A percentile compares a stretch with the other conserved stretches of the same genome.
Conservation (phyloP, 2,797 vertebrate genomes). For the Gobionotothen gibberifrons region DNA sequence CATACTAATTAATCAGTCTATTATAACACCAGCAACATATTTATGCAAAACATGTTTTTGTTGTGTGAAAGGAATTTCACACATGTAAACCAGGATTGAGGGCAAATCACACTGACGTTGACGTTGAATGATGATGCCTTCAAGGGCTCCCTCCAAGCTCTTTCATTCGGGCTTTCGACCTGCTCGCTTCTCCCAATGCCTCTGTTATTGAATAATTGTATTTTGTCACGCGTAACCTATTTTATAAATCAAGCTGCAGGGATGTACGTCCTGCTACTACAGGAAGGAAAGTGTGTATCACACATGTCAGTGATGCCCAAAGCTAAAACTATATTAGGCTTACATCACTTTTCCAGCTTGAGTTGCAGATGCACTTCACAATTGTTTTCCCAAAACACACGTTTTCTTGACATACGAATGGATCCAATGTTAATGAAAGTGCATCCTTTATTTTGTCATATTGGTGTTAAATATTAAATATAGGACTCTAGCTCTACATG, state of each 20-base stretch:
- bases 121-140: conserved; percentile 56
- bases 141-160: conserved; percentile 24
- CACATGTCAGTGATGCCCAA: neutral
- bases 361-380: neutral
- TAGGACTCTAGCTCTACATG: too few species aligned
- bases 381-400: neutral
- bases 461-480: neutral
- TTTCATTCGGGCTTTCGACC: neutral
- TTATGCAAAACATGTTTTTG: conserved; percentile 52
- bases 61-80: conserved; percentile 73
- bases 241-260: neutral
- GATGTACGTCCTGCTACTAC: neutral
- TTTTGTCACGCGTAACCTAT: too few species aligned
- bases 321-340: neutral
- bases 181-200: neutral
- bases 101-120: conserved; percentile 49
- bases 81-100: conserved; percentile 66
- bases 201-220: neutral
- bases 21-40: conserved; percentile 19
- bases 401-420: neutral
- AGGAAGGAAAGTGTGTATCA: neutral
- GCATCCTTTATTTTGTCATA: neutral
- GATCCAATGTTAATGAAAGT: neutral
- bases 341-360: neutral
- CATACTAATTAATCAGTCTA: neutral